phyloP scores from a whole-genome alignment of 2,797 vertebrate species.

The Naso thynnoides region DNA sequence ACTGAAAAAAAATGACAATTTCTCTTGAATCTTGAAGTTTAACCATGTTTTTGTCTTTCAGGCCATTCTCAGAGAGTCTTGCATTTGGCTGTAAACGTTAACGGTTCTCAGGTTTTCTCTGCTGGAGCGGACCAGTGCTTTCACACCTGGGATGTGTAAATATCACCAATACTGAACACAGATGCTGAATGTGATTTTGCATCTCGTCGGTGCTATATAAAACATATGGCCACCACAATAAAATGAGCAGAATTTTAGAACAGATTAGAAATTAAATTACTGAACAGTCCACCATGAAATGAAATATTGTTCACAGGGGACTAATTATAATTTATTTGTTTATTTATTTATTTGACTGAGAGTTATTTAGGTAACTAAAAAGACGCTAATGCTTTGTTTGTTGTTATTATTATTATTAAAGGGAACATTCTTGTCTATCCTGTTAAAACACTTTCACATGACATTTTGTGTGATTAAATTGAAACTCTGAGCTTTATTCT shows the following conservation, averaged over 20 bases:
- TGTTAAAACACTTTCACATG: background rate
- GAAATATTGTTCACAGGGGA: background rate
- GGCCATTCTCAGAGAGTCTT: constrained; percentile 85
- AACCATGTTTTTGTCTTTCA: constrained; percentile 38
- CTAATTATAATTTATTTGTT: background rate
- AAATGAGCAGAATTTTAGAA: background rate
- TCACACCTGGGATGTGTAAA: constrained; percentile 76
- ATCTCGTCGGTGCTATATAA: background rate
- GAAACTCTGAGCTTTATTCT: background rate
- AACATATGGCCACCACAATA: background rate
- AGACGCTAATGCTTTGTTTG: background rate
- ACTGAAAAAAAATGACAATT: too few relatives aligned
- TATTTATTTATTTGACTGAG: background rate
- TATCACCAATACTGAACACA: background rate
- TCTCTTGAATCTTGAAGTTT: too few relatives aligned
- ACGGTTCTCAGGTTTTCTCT: constrained; percentile 80
- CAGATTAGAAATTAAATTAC: background rate
- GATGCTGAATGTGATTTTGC: background rate
- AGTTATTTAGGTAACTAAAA: background rate
- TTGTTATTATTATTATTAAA: too few relatives aligned
- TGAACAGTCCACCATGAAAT: background rate
- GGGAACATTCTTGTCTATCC: background rate
- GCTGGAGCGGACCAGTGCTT: constrained; percentile 78
- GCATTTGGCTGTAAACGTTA: constrained; percentile 77
- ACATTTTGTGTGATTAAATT: background rate